phyloP scores from a whole-genome alignment of 2,797 vertebrate species.

The Characodon lateralis region DNA sequence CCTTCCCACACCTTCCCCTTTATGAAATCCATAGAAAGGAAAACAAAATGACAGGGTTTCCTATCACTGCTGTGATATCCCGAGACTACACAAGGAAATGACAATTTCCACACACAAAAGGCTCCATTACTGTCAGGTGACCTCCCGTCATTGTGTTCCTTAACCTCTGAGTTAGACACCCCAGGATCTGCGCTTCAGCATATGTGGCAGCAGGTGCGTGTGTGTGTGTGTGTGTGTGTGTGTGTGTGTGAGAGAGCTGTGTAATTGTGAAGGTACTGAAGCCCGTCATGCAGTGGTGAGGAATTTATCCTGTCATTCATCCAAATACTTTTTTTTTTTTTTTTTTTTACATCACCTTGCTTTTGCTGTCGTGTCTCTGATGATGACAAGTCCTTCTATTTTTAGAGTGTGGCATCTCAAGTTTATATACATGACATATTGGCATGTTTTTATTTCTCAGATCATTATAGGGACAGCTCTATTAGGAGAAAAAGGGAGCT shows the following conservation, averaged over 20 bases:
- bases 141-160: slow-evolving; percentile 74
- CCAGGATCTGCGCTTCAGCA: slow-evolving; percentile 42
- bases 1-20: slow-evolving; percentile 52
- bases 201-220: slow-evolving; percentile 45
- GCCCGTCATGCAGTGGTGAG: slow-evolving; percentile 37
- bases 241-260: slow-evolving; percentile 24
- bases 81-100: slow-evolving; percentile 77
- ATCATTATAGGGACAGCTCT: no score
- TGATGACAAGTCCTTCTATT: slow-evolving; percentile 39
- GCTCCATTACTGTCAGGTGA: slow-evolving; percentile 80
- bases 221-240: slow-evolving; percentile 21
- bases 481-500: no score
- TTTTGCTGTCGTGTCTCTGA: slow-evolving; percentile 31
- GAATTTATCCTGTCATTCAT: slow-evolving; percentile 60
- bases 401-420: slow-evolving; percentile 20
- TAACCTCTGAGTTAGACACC: slow-evolving; percentile 68
- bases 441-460: no score
- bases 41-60: slow-evolving; percentile 78
- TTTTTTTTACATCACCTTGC: slow-evolving; percentile 17
- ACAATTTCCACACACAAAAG: slow-evolving; percentile 81
- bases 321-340: slow-evolving; percentile 19
- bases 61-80: slow-evolving; percentile 71
- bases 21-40: slow-evolving; percentile 66
- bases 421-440: no score
- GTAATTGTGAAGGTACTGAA: slow-evolving; percentile 50